Conservation (phyloP, 2,113 vertebrate species). For the Diadophis punctatus region DNA sequence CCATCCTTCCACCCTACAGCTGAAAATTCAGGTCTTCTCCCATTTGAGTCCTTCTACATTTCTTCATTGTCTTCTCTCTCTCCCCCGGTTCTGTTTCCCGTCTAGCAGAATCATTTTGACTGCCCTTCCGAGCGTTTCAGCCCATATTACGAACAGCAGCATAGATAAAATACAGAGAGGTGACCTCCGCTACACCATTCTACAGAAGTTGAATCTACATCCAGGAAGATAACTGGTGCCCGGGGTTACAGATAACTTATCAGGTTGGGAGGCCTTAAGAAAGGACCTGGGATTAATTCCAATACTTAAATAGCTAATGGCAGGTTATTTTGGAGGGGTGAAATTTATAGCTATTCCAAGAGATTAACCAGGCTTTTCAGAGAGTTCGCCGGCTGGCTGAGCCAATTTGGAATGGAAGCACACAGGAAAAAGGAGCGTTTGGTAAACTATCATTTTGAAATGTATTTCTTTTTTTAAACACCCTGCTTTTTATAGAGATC, state of each 20-base stretch:
- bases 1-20: neutral
- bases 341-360: neutral
- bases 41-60: fast-evolving
- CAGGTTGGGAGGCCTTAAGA: conserved; percentile 21
- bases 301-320: conserved; percentile 21
- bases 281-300: conserved; percentile 50
- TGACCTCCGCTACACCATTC: conserved; percentile 6
- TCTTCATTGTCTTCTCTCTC: neutral
- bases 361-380: neutral
- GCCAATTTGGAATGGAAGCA: neutral
- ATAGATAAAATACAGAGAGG: conserved; percentile 13
- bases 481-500: neutral
- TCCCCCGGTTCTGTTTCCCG: neutral
- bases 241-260: conserved; percentile 57
- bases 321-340: conserved; percentile 3
- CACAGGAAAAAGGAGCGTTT: neutral
- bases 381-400: neutral
- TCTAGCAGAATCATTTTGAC: neutral
- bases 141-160: neutral
- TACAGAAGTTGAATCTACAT: conserved; percentile 44
- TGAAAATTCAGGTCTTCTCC: neutral
- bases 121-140: fast-evolving
- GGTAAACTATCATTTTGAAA: neutral
- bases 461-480: fast-evolving
- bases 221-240: conserved; percentile 46